phyloP scores from a whole-genome alignment of 1,140 invertebrate genomes.

The Drosophila simulans region DNA sequence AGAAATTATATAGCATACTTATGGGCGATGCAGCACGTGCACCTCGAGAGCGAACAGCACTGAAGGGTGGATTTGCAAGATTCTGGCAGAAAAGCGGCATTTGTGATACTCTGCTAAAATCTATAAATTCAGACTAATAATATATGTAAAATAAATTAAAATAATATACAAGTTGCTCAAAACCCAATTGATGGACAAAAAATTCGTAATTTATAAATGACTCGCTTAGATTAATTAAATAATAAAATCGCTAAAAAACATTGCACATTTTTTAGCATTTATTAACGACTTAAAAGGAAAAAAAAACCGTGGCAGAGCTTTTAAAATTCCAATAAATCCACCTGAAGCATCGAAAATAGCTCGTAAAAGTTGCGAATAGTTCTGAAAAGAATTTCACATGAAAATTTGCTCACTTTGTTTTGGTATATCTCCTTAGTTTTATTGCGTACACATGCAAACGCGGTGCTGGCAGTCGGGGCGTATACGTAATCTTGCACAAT shows the following conservation, averaged over 20 bases:
- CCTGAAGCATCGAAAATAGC: neutral
- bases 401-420: neutral
- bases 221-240: no score
- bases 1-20: slow-evolving; percentile 72
- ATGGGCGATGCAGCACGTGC: slow-evolving; percentile 62
- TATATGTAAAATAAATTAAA: neutral
- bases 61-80: slow-evolving; percentile 56
- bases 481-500: slow-evolving; percentile 30
- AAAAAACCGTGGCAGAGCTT: neutral
- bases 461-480: neutral
- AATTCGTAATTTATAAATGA: no score
- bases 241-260: neutral
- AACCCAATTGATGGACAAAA: no score
- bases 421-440: slow-evolving; percentile 8
- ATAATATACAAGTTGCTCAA: neutral
- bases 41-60: slow-evolving; percentile 49
- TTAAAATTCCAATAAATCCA: slow-evolving; percentile 3
- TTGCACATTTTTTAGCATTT: neutral
- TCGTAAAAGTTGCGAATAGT: slow-evolving; percentile 3
- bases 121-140: neutral
- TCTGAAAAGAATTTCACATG: slow-evolving; percentile 1
- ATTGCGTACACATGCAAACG: slow-evolving; percentile 19
- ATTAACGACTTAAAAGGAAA: neutral
- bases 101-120: neutral
- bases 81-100: neutral